Evolutionary conservation across 2,113 vertebrate species (phyloP).

Genomic region (Anser cygnoides): DNA sequence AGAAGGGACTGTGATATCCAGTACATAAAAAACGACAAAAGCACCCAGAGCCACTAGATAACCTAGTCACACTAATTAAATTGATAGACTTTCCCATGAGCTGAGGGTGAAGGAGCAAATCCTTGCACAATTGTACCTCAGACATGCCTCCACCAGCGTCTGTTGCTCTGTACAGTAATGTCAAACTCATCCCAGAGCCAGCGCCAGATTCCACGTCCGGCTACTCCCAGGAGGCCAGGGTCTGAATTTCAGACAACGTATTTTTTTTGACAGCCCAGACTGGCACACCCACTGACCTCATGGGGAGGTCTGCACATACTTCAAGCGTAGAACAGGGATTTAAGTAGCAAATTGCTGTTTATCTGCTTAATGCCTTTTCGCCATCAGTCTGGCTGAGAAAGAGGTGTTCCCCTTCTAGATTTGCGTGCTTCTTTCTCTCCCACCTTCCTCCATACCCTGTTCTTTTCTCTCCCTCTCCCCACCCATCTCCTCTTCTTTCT

Average conservation of each 20-base stretch:
- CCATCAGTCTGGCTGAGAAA: background rate
- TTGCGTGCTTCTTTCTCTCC: background rate
- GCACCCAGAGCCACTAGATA: background rate
- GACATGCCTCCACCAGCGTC: background rate
- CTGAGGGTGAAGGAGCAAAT: fast-evolving
- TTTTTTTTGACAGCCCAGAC: conserved; percentile 34
- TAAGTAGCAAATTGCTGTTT: conserved; percentile 37
- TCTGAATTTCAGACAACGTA: background rate
- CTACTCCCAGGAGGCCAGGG: background rate
- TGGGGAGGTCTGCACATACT: conserved; percentile 45
- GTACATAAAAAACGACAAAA: background rate
- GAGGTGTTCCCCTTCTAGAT: background rate
- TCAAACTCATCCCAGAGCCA: conserved; percentile 5
- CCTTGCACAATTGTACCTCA: background rate
- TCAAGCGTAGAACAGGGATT: conserved; percentile 7
- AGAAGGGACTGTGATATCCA: background rate
- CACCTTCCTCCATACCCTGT: fast-evolving
- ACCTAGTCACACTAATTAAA: background rate
- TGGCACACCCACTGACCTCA: conserved; percentile 69
- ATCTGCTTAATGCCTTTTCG: background rate
- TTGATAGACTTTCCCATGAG: background rate
- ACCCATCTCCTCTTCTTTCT: background rate
- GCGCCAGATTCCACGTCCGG: background rate
- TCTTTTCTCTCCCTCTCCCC: background rate
- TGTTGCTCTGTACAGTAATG: background rate